phyloP scores from a whole-genome alignment of 2,888 invertebrate species.

The Slavum lentiscoides region DNA sequence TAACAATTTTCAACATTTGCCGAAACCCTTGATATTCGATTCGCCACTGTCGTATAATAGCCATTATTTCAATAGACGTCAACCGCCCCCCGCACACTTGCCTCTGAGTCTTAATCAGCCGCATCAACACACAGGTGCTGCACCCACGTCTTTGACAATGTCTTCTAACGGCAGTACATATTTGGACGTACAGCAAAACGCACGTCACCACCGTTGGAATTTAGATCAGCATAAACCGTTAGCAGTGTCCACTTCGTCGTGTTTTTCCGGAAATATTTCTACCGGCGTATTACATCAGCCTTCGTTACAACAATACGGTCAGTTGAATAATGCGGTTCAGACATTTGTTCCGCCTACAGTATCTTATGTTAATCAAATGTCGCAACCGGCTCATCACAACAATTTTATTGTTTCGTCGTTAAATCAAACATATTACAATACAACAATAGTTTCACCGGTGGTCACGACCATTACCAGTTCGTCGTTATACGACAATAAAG shows the following conservation, averaged over 20 bases:
- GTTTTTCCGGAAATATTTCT: conserved; percentile 33
- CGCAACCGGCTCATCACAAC: conserved; percentile 30
- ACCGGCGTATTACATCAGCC: conserved; percentile 25
- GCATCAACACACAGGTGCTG: conserved; percentile 11
- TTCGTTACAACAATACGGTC: conserved; percentile 56
- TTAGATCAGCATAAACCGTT: conserved; percentile 34
- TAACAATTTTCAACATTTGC: conserved; percentile 12
- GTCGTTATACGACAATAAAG: conserved; percentile 7
- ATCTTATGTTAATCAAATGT: conserved; percentile 60
- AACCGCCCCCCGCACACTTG: conserved; percentile 47
- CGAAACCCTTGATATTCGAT: conserved; percentile 16
- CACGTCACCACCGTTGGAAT: conserved; percentile 29
- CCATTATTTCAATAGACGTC: conserved; percentile 61
- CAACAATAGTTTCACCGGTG: conserved; percentile 61
- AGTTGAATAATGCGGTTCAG: conserved; percentile 56
- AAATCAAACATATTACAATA: conserved; percentile 24
- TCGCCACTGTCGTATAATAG: conserved; percentile 11
- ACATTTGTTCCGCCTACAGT: conserved; percentile 60
- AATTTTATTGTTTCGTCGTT: conserved; percentile 9
- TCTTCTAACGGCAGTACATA: conserved; percentile 32
- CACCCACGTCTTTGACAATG: conserved; percentile 24
- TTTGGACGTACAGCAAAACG: conserved; percentile 27
- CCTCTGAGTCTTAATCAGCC: conserved; percentile 17
- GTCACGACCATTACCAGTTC: conserved; percentile 58
- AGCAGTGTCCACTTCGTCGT: conserved; percentile 20